A percentile compares a stretch with the other conserved stretches of the same genome.
Evolutionary conservation across 2,797 vertebrate genomes (phyloP).

Genomic region (Lindbergichthys nudifrons): DNA sequence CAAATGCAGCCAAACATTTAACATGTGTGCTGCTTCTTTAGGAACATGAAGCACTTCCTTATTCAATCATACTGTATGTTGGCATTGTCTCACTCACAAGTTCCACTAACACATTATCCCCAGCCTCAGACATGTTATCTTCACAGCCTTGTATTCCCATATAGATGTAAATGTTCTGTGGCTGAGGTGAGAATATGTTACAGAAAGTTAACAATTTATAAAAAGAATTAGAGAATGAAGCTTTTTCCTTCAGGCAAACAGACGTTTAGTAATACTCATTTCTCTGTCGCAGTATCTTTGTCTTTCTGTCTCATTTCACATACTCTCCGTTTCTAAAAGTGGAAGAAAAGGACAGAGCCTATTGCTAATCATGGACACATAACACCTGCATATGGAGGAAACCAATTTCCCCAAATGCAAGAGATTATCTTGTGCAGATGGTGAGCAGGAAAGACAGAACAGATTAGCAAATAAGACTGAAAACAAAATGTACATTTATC

Average conservation of each 20-base stretch:
- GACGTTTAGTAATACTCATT: not conserved
- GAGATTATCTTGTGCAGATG: not conserved
- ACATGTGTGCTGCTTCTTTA: not conserved
- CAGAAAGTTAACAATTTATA: conserved; percentile 2
- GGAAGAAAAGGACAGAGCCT: not conserved
- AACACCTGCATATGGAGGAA: conserved; percentile 34
- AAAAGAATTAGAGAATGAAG: too few species aligned
- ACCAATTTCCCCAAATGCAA: conserved; percentile 21
- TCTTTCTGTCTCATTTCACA: not conserved
- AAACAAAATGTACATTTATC: not conserved
- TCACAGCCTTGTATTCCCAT: conserved; percentile 27
- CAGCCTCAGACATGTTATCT: conserved; percentile 27
- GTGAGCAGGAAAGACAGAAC: not conserved
- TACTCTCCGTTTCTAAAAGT: not conserved
- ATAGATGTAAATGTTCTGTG: conserved; percentile 39
- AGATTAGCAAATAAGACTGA: not conserved
- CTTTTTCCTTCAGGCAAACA: conserved; percentile 10
- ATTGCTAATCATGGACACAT: conserved; percentile 29
- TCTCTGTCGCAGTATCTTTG: not conserved
- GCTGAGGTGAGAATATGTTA: conserved; percentile 28
- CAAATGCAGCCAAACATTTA: not conserved
- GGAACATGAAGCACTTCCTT: not conserved
- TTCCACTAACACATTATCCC: not conserved
- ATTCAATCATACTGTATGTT: too few species aligned
- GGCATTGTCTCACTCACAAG: not conserved